Evolutionary conservation across 2,888 invertebrate species (phyloP).

Genomic region (Lasioglossum villosulum): DNA sequence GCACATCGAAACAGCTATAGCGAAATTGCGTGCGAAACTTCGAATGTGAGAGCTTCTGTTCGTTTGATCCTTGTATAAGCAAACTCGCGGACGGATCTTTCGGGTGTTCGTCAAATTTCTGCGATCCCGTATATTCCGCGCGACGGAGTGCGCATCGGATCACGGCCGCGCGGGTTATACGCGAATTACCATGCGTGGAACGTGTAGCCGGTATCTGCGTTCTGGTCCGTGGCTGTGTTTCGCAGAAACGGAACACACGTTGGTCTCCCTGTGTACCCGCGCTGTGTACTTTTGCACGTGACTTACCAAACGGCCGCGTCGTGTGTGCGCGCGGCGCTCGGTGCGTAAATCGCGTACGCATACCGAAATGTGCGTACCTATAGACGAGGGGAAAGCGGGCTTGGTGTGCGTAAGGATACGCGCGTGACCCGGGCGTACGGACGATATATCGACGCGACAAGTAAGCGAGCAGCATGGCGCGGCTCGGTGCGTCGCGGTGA

Average conservation of each 20-base stretch:
- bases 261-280: conserved; percentile 4
- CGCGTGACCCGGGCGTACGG: conserved; percentile 11
- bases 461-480: not conserved
- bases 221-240: not conserved
- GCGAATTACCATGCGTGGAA: conserved; percentile 34
- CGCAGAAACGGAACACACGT: conserved; percentile 12
- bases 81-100: not conserved
- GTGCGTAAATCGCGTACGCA: conserved; percentile 4
- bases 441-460: conserved; percentile 14
- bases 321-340: not conserved
- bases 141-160: not conserved
- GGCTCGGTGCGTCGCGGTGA: not conserved
- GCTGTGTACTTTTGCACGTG: conserved; percentile 39
- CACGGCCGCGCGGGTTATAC: not conserved
- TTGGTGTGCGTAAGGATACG: not conserved
- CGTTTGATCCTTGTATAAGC: not conserved
- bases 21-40: not conserved
- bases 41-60: not conserved
- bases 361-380: not conserved
- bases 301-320: not conserved
- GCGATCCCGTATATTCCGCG: not conserved
- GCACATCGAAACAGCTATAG: not conserved
- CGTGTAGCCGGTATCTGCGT: conserved; percentile 5
- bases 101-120: not conserved
- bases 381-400: not conserved